Base-by-base conservation (phyloP, 2,113 vertebrate species). In the Lepus americanus region DNA sequence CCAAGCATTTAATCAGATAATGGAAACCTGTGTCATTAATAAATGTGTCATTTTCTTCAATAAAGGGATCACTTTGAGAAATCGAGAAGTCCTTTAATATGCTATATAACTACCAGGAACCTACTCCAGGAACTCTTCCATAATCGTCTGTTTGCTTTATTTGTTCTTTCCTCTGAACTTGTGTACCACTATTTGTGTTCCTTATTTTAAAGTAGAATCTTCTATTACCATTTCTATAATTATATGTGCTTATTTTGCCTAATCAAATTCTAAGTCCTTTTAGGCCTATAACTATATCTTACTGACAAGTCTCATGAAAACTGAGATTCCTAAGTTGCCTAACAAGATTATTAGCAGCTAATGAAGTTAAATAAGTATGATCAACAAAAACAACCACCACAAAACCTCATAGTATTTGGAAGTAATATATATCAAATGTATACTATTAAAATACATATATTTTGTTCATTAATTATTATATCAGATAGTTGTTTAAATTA, bases 11-110 rank as follows among this genome's bases (percentile, higher is more conserved):
- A 97, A 98, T 94, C 39, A 90, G 86, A 97, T 91, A 97, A 79
- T 90, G 72, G 97, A 97, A 97, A 25, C 16, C n/a, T 91, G 17
- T 80, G 44, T n/a, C 84, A 78, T 96, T 97, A 77, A 94, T 93
- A 96, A 94, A 11, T 90, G 55, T 95, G 63, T 80, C 96, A 95
- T 96, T 97, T 94, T 94, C 92, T 97, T 98, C 97, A 95, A 97
- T 95, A 95, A 94, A 96, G 36, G 36, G n/a, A 86, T 95, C 77
- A 90, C 31, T 93, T 86, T 80, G 92, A 92, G 86, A 97, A 97
- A 97, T 97, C 88, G 95, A 97, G 96, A 73, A 94, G 69, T 74
- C 31, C 31, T 80, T 96, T 94, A 96, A 84, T 94, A 89, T 14
- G 9, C 29, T 33, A 49, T 3, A n/a, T 49, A 82, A 81, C 22